These are phyloP conservation scores for Nowickia ferox DNA, from an alignment of 2,888 invertebrate genomes.

Conservation along the genomic window DNA sequence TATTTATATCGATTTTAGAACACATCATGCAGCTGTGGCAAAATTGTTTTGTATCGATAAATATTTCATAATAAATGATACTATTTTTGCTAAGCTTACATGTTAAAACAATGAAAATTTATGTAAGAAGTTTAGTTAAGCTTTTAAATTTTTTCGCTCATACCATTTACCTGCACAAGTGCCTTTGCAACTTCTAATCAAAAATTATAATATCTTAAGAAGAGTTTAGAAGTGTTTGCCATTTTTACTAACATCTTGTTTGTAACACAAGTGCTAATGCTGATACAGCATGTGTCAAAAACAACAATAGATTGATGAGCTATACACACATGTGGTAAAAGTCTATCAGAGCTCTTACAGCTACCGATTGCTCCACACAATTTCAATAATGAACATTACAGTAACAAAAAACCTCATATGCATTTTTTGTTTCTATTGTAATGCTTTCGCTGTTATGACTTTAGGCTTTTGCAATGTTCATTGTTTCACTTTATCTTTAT, in stretches of 20 bases:
- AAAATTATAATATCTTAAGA: conserved; percentile 19
- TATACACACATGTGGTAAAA: conserved; percentile 18
- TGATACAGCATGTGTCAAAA: conserved; percentile 58
- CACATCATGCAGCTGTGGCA: too few species aligned
- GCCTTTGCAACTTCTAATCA: conserved; percentile 36
- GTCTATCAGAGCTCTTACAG: conserved; percentile 46
- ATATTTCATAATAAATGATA: too few species aligned
- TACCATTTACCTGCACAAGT: too few species aligned
- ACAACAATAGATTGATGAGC: conserved; percentile 62
- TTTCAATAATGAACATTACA: conserved; percentile 21
- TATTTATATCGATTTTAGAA: too few species aligned
- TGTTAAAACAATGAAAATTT: too few species aligned
- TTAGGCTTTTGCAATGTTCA: conserved; percentile 45
- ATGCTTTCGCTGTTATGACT: conserved; percentile 37
- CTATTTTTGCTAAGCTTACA: too few species aligned
- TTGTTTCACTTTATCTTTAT: conserved; percentile 18
- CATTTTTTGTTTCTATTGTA: conserved; percentile 7
- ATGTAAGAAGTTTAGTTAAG: too few species aligned
- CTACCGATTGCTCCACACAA: conserved; percentile 22
- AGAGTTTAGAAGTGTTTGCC: neutral
- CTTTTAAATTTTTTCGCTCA: too few species aligned
- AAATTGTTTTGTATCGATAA: too few species aligned
- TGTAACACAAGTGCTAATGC: conserved; percentile 11
- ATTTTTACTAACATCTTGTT: conserved; percentile 1
- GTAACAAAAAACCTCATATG: conserved; percentile 11